phyloP scores from a whole-genome alignment of 2,113 vertebrate genomes.

The Nettapus auritus region DNA sequence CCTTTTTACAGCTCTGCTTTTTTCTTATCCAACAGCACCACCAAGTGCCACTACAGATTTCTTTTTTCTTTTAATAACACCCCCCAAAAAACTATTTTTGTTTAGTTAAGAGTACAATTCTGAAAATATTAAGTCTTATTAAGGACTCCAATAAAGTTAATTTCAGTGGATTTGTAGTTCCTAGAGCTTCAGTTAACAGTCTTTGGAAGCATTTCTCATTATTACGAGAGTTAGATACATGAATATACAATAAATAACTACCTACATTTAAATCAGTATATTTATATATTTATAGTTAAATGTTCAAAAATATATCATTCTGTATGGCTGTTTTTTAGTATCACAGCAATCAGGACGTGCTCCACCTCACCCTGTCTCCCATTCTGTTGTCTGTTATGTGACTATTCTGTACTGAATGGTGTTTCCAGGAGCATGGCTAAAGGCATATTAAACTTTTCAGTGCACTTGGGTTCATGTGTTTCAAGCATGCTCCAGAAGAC shows the following conservation, averaged over 20 bases:
- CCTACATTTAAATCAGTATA: background rate
- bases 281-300: background rate
- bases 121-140: background rate
- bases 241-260: background rate
- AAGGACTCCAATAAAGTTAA: background rate
- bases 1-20: constrained; percentile 10
- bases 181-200: background rate
- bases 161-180: background rate
- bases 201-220: background rate
- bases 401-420: background rate
- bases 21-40: constrained; percentile 84
- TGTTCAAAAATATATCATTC: background rate
- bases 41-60: constrained; percentile 75
- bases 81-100: background rate
- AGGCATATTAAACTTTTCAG: background rate
- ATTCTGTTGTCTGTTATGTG: background rate
- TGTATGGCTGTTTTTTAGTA: background rate
- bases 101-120: background rate
- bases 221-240: background rate
- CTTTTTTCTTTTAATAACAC: background rate
- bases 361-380: background rate
- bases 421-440: background rate
- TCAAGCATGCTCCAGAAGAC: background rate
- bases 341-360: background rate
- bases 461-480: background rate